Conservation (phyloP, 2,888 invertebrate species). For the Melinaea menophilus region DNA sequence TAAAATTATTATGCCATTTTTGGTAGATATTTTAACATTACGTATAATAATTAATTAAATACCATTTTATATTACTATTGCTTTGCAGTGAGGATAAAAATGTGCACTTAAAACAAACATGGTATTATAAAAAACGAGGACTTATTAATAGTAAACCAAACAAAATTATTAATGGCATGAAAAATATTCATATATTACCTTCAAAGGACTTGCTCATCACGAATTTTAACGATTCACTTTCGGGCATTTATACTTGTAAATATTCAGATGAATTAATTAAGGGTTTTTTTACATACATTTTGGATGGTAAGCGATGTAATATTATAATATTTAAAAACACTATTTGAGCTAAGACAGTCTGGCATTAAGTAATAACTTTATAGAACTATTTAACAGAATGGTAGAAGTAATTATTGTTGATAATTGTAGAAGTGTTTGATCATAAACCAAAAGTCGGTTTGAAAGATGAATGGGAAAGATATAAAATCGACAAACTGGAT, state of each 20-base stretch:
- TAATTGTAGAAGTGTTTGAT: constrained; percentile 9
- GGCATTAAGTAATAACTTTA: not conserved
- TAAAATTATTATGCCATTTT: constrained; percentile 1
- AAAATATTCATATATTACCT: not conserved
- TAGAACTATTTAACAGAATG: not conserved
- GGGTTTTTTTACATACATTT: constrained; percentile 27
- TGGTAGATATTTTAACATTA: not conserved
- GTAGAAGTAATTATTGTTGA: not conserved
- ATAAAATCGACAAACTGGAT: constrained; percentile 60
- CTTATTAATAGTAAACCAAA: not conserved
- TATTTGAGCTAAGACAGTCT: too few relatives aligned
- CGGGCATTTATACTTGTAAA: constrained; percentile 42
- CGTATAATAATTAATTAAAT: not conserved
- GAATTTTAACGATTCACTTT: constrained; percentile 34
- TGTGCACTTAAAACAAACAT: not conserved
- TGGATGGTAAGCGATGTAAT: constrained; percentile 29
- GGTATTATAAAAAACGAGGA: constrained; percentile 5
- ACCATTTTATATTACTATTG: not conserved
- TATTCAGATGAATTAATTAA: constrained; percentile 11
- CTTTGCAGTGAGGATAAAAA: not conserved
- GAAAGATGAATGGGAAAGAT: constrained; percentile 68
- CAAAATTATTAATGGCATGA: not conserved
- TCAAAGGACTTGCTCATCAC: not conserved
- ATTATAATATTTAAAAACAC: not conserved
- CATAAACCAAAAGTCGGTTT: constrained; percentile 55